A percentile compares a stretch with the other conserved stretches of the same genome.
phyloP scores from a whole-genome alignment of 2,797 vertebrate species.

The Syndactyla subalaris region DNA sequence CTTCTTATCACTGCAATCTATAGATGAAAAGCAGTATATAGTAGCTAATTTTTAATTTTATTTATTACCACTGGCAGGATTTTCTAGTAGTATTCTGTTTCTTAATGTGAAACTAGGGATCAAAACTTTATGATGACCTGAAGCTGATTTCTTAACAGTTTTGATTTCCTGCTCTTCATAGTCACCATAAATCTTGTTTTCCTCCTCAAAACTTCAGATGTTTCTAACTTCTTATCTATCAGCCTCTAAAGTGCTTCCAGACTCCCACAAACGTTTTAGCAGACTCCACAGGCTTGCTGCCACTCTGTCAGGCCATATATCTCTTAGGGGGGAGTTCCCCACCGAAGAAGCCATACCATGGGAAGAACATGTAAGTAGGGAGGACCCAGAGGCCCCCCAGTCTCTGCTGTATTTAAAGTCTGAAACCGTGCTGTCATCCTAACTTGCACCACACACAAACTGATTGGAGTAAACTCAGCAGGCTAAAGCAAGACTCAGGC shows the following conservation, averaged over 20 bases:
- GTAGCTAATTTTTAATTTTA: conserved; percentile 63
- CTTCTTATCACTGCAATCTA: conserved; percentile 48
- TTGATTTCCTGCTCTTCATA: conserved; percentile 56
- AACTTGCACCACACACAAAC: neutral
- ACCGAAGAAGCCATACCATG: neutral
- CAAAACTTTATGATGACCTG: conserved; percentile 60
- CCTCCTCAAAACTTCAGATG: conserved; percentile 49
- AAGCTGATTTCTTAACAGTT: conserved; percentile 61
- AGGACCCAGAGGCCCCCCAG: neutral
- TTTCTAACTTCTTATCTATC: conserved; percentile 57
- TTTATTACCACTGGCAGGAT: conserved; percentile 59
- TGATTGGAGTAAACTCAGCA: neutral
- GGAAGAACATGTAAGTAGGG: neutral
- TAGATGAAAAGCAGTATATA: conserved; percentile 57
- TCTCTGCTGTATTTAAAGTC: neutral
- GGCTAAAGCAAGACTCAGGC: neutral
- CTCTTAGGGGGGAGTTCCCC: neutral
- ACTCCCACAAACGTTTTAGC: conserved; percentile 52
- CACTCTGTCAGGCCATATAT: conserved; percentile 26
- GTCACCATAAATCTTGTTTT: conserved; percentile 56
- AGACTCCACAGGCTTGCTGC: neutral
- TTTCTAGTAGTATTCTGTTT: conserved; percentile 41
- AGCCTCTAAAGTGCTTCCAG: conserved; percentile 67
- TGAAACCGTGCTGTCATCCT: neutral
- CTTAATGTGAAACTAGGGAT: conserved; percentile 60